phyloP scores from a whole-genome alignment of 2,113 vertebrate genomes.

The Elaphurus davidianus region DNA sequence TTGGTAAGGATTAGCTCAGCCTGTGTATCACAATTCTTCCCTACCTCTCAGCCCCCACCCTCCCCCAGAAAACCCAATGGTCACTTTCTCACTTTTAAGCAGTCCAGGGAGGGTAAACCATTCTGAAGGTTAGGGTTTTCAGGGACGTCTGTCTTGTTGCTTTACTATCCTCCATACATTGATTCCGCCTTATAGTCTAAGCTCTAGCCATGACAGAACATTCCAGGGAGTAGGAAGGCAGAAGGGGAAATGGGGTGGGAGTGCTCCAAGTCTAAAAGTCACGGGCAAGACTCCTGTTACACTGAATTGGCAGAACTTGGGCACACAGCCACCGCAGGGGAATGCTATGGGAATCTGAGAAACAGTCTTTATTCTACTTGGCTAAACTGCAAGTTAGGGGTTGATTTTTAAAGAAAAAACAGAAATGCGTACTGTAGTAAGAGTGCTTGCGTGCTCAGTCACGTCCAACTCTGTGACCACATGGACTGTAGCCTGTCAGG shows the following conservation, averaged over 20 bases:
- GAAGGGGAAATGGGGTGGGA: background rate
- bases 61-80: background rate
- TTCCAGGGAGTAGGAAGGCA: background rate
- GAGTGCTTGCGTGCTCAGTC: background rate
- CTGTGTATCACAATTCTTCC: background rate
- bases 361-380: background rate
- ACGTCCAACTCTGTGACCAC: background rate
- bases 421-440: background rate
- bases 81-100: background rate
- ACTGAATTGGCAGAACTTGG: background rate
- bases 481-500: background rate
- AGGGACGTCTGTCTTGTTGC: background rate
- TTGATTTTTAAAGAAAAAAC: background rate
- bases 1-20: background rate
- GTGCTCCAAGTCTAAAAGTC: background rate
- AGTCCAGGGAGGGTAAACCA: background rate
- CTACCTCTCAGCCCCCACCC: background rate
- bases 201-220: background rate
- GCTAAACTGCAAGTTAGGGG: background rate
- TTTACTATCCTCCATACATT: background rate
- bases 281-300: background rate
- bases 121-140: background rate
- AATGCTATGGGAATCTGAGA: background rate
- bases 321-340: background rate
- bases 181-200: background rate